Evolutionary conservation across 1,140 invertebrate species (phyloP), one percentile per base, ranked within the genome.

Genomic region (Lepidurus couesii): DNA sequence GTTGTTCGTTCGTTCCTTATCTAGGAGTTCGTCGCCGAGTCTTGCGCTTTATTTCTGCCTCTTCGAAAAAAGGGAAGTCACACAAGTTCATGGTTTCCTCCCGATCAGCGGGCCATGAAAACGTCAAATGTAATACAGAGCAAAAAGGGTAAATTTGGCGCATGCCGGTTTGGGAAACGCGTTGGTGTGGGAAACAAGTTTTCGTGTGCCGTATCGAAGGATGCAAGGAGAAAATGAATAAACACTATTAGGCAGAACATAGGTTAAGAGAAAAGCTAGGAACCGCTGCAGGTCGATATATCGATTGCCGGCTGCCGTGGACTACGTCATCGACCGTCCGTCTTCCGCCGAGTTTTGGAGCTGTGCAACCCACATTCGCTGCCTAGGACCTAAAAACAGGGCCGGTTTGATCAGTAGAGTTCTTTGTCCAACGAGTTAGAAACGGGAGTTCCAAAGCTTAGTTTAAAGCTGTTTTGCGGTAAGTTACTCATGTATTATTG

Each of bases 271-370:
- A 65, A 65, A 65, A 65, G 13, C 53, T 65, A 65, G 53, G 21
- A n/a, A 21, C 10, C 21, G 6, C 53, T 65, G 53, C 53, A 65
- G 53, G 21, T 65, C 53, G 21, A 65, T 65, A 65, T 65, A 65
- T 65, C 53, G 53, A 65, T 65, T 65, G 21, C 53, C 13, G 53
- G 16, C 53, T 65, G 53, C 53, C 13, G 21, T 16, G 53, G 13
- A 65, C 53, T 65, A 65, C 53, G 53, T 65, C 53, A 65, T n/a
- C 53, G 53, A 21, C 53, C 21, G 53, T 65, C 53, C 16, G 53
- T 65, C 53, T 65, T 65, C 6, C 53, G 53, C 21, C 53, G 53
- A 13, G 16, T 21, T 65, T 34, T 16, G 16, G 53, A 65, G 53
- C 53, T 65, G 53, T 65, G 53, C 21, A 65, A 21, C 13, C 21